A percentile compares a stretch with the other conserved stretches of the same genome.
phyloP scores from a whole-genome alignment of 2,113 vertebrate genomes.

The Salminus brasiliensis region DNA sequence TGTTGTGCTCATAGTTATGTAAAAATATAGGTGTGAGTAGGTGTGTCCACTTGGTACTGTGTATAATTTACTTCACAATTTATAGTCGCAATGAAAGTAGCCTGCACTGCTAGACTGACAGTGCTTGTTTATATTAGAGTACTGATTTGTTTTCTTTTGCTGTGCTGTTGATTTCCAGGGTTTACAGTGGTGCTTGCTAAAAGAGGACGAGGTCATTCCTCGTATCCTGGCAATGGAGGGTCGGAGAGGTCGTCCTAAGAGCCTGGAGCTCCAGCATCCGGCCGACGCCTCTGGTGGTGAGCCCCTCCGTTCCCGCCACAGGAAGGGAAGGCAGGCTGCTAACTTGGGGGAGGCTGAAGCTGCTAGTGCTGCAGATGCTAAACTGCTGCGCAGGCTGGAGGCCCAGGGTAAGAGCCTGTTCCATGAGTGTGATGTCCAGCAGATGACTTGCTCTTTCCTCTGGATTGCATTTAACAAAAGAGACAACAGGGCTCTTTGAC shows the following conservation, averaged over 20 bases:
- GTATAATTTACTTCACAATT: neutral
- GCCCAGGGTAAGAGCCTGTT: slow-evolving; percentile 83
- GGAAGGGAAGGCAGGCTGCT: slow-evolving; percentile 79
- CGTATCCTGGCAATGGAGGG: slow-evolving; percentile 88
- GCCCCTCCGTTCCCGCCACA: slow-evolving; percentile 58
- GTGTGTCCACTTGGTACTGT: no score
- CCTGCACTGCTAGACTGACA: neutral
- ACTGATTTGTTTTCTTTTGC: neutral
- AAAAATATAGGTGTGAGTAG: no score
- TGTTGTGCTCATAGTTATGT: no score
- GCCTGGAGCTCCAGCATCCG: slow-evolving; percentile 72
- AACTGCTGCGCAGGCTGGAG: slow-evolving; percentile 89
- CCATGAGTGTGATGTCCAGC: neutral
- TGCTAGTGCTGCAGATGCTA: slow-evolving; percentile 78
- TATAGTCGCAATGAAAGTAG: neutral
- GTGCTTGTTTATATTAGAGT: neutral
- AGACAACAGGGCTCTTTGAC: neutral
- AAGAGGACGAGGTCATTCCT: slow-evolving; percentile 85
- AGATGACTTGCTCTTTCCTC: neutral
- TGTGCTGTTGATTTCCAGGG: slow-evolving; percentile 74
- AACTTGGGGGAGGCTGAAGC: slow-evolving; percentile 78
- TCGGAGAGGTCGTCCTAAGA: slow-evolving; percentile 82
- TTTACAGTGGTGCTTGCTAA: slow-evolving; percentile 89
- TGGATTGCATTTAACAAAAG: neutral
- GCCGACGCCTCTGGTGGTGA: slow-evolving; percentile 66